These are phyloP conservation scores for Hecatera dysodea DNA, from an alignment of 2,888 invertebrate species.

Conservation along the genomic window DNA sequence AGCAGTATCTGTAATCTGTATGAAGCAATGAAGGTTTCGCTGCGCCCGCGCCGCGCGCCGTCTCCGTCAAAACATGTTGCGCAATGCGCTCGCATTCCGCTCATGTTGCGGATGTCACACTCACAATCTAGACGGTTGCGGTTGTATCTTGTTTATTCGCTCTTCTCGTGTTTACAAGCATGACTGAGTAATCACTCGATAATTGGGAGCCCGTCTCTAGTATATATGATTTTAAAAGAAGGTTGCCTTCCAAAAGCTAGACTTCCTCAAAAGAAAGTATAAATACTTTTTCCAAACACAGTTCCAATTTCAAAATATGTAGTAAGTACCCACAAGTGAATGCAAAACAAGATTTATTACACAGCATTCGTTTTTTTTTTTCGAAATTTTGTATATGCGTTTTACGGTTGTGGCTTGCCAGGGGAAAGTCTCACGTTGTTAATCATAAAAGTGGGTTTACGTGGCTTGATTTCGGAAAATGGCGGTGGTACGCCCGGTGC, in stretches of 20 bases:
- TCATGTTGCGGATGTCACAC: conserved; percentile 73
- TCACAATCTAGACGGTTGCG: conserved; percentile 61
- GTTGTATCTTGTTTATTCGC: conserved; percentile 65
- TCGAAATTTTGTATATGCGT: conserved; percentile 32
- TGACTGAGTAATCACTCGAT: not conserved
- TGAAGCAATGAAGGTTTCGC: conserved; percentile 76
- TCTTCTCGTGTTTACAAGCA: conserved; percentile 34
- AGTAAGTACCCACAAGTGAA: not conserved
- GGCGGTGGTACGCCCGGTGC: conserved; percentile 27
- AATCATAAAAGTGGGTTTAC: conserved; percentile 45
- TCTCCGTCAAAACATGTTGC: conserved; percentile 86
- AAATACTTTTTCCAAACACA: not conserved
- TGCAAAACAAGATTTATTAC: conserved; percentile 30
- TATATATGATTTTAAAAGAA: not conserved
- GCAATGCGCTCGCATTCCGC: conserved; percentile 84
- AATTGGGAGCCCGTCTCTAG: conserved; percentile 1
- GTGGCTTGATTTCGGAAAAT: conserved; percentile 45
- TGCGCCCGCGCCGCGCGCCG: conserved; percentile 53
- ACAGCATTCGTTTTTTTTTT: conserved; percentile 18
- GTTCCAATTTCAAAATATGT: conserved; percentile 9
- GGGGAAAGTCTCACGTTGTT: conserved; percentile 33
- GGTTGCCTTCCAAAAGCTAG: not conserved
- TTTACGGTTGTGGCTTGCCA: conserved; percentile 11
- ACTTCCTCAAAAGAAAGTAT: conserved; percentile 1
- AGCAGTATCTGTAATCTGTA: conserved; percentile 69